Conservation (phyloP, 1,140 invertebrate species). For the Cyclina sinensis region DNA sequence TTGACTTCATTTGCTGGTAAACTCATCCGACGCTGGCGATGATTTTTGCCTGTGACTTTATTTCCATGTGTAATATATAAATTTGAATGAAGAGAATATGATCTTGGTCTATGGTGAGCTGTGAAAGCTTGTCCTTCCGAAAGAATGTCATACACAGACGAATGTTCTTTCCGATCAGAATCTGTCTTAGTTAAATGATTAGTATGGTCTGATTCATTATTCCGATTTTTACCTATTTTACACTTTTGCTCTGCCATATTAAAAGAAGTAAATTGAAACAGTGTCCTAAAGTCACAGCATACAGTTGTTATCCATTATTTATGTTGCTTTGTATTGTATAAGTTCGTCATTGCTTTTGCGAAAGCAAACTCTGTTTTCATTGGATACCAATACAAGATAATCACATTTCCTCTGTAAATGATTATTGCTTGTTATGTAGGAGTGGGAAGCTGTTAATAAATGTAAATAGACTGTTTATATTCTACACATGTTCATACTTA, state of each 20-base stretch:
- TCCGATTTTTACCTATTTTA: neutral
- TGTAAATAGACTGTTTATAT: too few relatives aligned
- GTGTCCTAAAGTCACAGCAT: too few relatives aligned
- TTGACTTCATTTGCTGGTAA: neutral
- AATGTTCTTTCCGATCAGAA: neutral
- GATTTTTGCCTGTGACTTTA: neutral
- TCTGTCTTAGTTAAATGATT: neutral
- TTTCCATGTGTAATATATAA: neutral
- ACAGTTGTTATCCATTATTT: too few relatives aligned
- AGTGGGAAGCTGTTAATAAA: too few relatives aligned
- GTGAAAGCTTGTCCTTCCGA: neutral
- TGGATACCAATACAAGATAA: too few relatives aligned
- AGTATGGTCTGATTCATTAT: neutral
- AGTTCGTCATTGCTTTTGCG: too few relatives aligned
- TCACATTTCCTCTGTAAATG: too few relatives aligned
- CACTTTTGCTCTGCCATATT: neutral
- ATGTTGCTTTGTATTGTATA: too few relatives aligned
- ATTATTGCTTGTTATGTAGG: too few relatives aligned
- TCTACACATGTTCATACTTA: too few relatives aligned
- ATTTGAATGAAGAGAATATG: neutral
- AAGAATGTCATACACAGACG: neutral
- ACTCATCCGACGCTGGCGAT: neutral
- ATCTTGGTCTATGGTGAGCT: neutral
- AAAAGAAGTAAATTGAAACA: neutral
- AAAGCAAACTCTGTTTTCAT: too few relatives aligned